Evolutionary conservation across 2,888 invertebrate genomes (phyloP).

Genomic region (Scaptomyza tumidula): DNA sequence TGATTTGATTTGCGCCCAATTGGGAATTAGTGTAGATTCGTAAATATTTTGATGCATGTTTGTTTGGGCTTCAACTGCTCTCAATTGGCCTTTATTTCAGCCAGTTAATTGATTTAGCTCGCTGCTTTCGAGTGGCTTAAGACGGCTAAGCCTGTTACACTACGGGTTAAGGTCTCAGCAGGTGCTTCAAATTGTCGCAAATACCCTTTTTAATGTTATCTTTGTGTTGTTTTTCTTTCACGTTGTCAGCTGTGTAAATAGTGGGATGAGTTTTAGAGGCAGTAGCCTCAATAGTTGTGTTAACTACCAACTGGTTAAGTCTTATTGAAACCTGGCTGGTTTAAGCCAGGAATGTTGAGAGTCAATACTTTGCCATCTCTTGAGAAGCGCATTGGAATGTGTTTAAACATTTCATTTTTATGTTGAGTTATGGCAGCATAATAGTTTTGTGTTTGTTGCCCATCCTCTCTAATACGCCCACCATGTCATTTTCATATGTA

Average conservation of each 20-base stretch:
- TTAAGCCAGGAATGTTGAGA: background rate
- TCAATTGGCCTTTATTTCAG: conserved; percentile 43
- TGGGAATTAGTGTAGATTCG: conserved; percentile 79
- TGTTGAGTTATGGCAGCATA: conserved; percentile 8
- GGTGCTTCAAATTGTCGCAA: conserved; percentile 38
- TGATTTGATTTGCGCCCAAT: conserved; percentile 78
- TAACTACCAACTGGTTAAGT: too few relatives aligned
- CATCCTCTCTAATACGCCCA: conserved; percentile 37
- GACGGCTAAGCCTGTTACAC: conserved; percentile 16
- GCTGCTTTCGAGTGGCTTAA: conserved; percentile 28
- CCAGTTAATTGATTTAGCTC: conserved; percentile 65
- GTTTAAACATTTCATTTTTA: conserved; percentile 5
- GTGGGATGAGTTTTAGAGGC: background rate
- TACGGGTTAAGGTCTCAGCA: conserved; percentile 21
- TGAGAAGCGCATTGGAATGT: conserved; percentile 26
- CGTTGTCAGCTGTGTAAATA: conserved; percentile 54
- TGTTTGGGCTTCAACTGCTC: conserved; percentile 41
- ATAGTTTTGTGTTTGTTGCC: conserved; percentile 13
- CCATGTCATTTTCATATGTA: conserved; percentile 54
- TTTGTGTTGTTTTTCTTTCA: background rate
- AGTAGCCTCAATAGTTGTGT: too few relatives aligned
- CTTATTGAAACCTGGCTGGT: background rate
- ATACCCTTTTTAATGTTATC: background rate
- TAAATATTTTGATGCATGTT: conserved; percentile 80
- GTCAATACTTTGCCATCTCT: background rate